phyloP scores from a whole-genome alignment of 1,140 invertebrate species.

The Thereuonema tuberculata region DNA sequence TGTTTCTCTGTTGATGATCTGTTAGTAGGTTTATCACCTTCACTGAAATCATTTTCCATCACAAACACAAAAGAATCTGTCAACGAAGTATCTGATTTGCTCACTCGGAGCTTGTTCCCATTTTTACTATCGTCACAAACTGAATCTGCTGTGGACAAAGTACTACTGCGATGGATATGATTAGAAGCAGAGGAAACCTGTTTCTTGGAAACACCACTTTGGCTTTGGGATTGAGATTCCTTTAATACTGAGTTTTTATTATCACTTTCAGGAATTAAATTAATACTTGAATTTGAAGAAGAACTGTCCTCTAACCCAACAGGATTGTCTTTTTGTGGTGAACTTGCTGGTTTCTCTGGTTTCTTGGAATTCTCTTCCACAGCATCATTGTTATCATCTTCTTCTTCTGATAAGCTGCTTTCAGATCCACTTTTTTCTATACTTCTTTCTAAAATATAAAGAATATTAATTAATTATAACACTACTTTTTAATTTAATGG shows the following conservation, averaged over 20 bases:
- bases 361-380: no score
- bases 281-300: no score
- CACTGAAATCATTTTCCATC: constrained; percentile 39
- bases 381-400: no score
- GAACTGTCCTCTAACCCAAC: not conserved
- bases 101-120: constrained; percentile 30
- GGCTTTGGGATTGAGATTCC: no score
- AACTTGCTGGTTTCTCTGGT: no score
- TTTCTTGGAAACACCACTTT: no score
- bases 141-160: constrained; percentile 11
- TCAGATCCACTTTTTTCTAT: constrained; percentile 60
- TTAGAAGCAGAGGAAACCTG: not conserved
- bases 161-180: constrained; percentile 14
- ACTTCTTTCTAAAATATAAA: constrained; percentile 1
- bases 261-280: no score
- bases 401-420: constrained; percentile 62
- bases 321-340: no score
- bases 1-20: constrained; percentile 21
- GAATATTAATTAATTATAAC: not conserved
- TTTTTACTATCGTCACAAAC: constrained; percentile 3
- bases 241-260: no score
- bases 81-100: constrained; percentile 79
- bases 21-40: constrained; percentile 22
- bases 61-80: constrained; percentile 81
- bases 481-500: no score